Evolutionary conservation across 1,140 invertebrate genomes (phyloP).

Genomic region (Pararge aegeria): DNA sequence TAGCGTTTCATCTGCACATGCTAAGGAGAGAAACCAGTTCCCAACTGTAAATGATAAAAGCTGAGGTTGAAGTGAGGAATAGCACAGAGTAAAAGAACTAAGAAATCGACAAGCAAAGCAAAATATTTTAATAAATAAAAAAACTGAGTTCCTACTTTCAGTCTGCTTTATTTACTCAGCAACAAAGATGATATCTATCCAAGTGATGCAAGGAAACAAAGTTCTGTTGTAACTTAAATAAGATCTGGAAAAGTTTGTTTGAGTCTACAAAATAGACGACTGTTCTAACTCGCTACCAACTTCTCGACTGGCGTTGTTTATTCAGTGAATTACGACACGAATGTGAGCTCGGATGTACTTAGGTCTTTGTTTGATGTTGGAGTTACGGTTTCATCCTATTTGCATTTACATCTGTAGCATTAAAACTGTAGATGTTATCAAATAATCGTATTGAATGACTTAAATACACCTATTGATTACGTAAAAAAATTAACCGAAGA

Average conservation of each 20-base stretch:
- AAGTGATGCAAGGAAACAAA: constrained; percentile 1
- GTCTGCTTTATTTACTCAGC: not conserved
- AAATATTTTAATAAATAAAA: no score
- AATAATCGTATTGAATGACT: no score
- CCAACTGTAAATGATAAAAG: no score
- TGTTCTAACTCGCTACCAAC: constrained; percentile 40
- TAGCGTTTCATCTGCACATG: no score
- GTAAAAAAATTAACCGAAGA: no score
- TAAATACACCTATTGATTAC: no score
- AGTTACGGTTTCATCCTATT: constrained; percentile 46
- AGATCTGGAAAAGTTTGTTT: constrained; percentile 61
- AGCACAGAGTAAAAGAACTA: no score
- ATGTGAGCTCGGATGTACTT: constrained; percentile 46
- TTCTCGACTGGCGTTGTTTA: constrained; percentile 61
- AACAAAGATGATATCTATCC: not conserved
- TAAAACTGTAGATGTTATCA: not conserved
- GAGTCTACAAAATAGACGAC: constrained; percentile 53
- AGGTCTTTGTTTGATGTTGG: constrained; percentile 57
- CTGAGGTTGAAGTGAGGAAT: no score
- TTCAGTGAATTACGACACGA: constrained; percentile 62
- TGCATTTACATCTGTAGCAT: not conserved
- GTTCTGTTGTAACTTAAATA: constrained; percentile 62
- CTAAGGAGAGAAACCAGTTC: no score
- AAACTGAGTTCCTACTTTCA: no score
- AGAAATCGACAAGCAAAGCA: no score